Conservation (phyloP, 2,797 vertebrate species). For the Hypotaenidia okinawae region DNA sequence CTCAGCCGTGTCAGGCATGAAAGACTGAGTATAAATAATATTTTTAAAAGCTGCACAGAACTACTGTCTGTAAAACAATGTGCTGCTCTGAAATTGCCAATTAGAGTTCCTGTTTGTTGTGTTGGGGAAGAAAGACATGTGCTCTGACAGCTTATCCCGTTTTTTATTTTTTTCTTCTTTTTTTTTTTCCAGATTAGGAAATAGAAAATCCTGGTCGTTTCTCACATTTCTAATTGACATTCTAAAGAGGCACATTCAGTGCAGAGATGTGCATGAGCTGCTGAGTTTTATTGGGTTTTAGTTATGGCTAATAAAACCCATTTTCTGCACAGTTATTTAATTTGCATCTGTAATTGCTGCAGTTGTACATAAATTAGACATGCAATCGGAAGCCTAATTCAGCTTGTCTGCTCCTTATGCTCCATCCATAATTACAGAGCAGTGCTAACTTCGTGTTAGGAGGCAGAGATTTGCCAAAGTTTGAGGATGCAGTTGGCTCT, state of each 20-base stretch:
- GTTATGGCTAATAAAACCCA: slow-evolving; percentile 67
- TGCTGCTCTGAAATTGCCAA: slow-evolving; percentile 27
- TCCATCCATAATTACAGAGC: background rate
- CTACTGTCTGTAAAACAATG: slow-evolving; percentile 30
- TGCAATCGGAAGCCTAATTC: slow-evolving; percentile 58
- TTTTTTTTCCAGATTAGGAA: background rate
- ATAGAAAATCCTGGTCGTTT: slow-evolving; percentile 3
- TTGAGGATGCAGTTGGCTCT: background rate
- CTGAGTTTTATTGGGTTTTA: slow-evolving; percentile 58
- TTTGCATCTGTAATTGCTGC: slow-evolving; percentile 60
- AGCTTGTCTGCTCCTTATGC: slow-evolving; percentile 39
- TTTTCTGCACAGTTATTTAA: slow-evolving; percentile 68
- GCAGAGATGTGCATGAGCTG: slow-evolving; percentile 23
- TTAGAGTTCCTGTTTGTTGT: slow-evolving; percentile 10
- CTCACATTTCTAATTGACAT: slow-evolving; percentile 50
- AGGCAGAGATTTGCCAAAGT: background rate
- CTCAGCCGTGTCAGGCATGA: slow-evolving; percentile 4
- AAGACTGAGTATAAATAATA: slow-evolving; percentile 32
- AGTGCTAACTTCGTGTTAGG: background rate
- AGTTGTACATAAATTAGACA: slow-evolving; percentile 68
- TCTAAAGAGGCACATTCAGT: slow-evolving; percentile 22
- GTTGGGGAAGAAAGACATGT: background rate
- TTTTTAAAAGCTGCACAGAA: slow-evolving; percentile 18
- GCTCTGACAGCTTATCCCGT: background rate
- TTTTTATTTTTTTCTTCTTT: background rate